A percentile compares a stretch with the other conserved stretches of the same genome.
These are phyloP conservation scores for Drosophila mayri DNA, from an alignment of 1,140 invertebrate species.

Conservation along the genomic window DNA sequence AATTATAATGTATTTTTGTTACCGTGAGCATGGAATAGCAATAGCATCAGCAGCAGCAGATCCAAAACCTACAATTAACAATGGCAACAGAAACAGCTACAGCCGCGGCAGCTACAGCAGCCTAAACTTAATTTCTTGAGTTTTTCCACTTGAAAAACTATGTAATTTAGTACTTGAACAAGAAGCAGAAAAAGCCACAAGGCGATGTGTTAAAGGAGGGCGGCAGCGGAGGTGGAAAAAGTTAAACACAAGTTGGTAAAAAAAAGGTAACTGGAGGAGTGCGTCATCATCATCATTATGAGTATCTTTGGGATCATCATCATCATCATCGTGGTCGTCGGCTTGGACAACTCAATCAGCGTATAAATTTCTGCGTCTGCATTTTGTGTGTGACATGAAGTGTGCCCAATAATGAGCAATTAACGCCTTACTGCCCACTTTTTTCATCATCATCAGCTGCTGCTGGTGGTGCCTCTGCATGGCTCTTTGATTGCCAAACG, in stretches of 20 bases:
- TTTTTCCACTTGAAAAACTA: slow-evolving; percentile 82
- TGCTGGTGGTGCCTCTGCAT: slow-evolving; percentile 17
- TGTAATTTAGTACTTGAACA: slow-evolving; percentile 79
- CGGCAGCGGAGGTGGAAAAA: slow-evolving; percentile 38
- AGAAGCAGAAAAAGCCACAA: slow-evolving; percentile 58
- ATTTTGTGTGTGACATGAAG: slow-evolving; percentile 77
- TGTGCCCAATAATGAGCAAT: slow-evolving; percentile 84
- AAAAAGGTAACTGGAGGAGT: slow-evolving; percentile 51
- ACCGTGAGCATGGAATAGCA: slow-evolving; percentile 19
- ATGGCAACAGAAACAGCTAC: slow-evolving; percentile 47
- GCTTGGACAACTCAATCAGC: slow-evolving; percentile 73
- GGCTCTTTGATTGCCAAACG: slow-evolving; percentile 56
- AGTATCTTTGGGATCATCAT: slow-evolving; percentile 2
- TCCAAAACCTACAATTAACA: slow-evolving; percentile 74
- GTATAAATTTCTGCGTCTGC: slow-evolving; percentile 63
- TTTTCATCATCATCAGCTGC: slow-evolving; percentile 38
- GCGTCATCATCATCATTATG: slow-evolving; percentile 32
- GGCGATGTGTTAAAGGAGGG: slow-evolving; percentile 45
- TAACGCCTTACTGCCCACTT: slow-evolving; percentile 80
- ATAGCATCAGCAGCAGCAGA: slow-evolving; percentile 25
- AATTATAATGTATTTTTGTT: not conserved
- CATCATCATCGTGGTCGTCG: slow-evolving; percentile 9
- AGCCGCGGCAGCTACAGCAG: slow-evolving; percentile 65
- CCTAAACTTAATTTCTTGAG: slow-evolving; percentile 80
- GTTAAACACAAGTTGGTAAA: slow-evolving; percentile 7